Evolutionary conservation across 2,797 vertebrate species (phyloP), one percentile per base, ranked within the genome.

Genomic region (Hyperoplus immaculatus): DNA sequence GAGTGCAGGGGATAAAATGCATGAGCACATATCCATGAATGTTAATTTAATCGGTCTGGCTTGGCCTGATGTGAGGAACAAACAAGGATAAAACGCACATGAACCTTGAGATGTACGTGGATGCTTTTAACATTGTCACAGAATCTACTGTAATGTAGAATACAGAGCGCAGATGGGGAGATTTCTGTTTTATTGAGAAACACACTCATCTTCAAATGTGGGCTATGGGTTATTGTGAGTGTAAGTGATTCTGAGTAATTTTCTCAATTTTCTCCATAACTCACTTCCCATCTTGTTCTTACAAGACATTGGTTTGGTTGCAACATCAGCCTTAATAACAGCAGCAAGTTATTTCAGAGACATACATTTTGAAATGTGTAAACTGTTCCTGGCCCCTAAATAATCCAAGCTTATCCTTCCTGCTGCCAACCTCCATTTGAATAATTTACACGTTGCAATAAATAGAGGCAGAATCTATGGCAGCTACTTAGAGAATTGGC

Each of bases 401-500:
- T 94, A 92, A 93, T 90, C 92, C 81, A 92, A 85, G 81, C 86
- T 78, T 80, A 88, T 90, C 82, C 83, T 77, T 78, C 76, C 82
- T 1, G 50, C 84, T 90, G 86, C 87, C 88, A 85, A 81, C 54
- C 72, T 88, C 77, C 69, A 80, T 88, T 87, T 94, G 79, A 94
- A 93, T 93, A 83, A 94, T 93, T 92, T 82, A 93, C 79, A 77
- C n/a, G 58, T 50, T 50, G 84, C 56, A 85, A 90, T 82, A 85
- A 87, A 93, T 84, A 87, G 82, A 89, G 69, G 82, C 79, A 80
- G 83, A 85, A 83, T 90, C 71, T 89, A 66, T 65, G 49, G 82
- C 69, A 73, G 53, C 71, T 75, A 75, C 86, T 83, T 80, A 74
- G 75, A 87, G 69, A 89, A 83, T 78, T 86, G 78, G 76, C 64